Conservation (phyloP, 2,888 invertebrate species). For the Orchesella flavescens region DNA sequence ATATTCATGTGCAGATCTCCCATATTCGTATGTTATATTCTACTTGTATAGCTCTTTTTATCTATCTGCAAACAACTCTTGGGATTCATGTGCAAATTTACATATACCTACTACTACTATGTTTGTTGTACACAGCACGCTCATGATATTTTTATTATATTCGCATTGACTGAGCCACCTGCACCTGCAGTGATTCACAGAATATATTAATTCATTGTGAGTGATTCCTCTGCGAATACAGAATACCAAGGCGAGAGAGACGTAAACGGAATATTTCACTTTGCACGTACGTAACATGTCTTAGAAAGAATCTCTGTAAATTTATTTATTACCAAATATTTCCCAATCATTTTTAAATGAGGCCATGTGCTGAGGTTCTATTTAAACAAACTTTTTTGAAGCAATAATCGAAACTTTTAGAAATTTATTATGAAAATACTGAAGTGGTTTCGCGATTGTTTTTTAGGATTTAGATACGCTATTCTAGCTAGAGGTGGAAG, state of each 20-base stretch:
- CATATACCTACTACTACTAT: neutral
- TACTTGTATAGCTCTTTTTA: neutral
- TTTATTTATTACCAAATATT: neutral
- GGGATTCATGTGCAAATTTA: constrained; percentile 17
- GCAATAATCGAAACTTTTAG: too few relatives aligned
- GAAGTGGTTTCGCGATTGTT: constrained; percentile 51
- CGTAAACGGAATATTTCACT: neutral
- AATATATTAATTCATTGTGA: constrained; percentile 29
- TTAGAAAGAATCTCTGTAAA: neutral
- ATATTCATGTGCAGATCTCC: constrained; percentile 53
- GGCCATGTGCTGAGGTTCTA: too few relatives aligned
- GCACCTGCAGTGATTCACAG: constrained; percentile 51
- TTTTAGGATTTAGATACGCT: constrained; percentile 48
- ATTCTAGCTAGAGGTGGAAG: constrained; percentile 30
- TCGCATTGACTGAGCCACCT: constrained; percentile 32
- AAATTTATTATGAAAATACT: constrained; percentile 32
- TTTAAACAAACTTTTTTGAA: too few relatives aligned
- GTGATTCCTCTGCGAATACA: neutral
- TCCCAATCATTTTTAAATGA: neutral
- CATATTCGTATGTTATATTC: too few relatives aligned
- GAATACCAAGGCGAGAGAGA: too few relatives aligned
- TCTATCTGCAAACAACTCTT: constrained; percentile 39
- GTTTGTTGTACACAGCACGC: constrained; percentile 2
- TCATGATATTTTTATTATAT: constrained; percentile 27
- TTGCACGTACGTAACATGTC: neutral